Evolutionary conservation across 1,140 invertebrate genomes (phyloP).

Genomic region (Lordiphosa mommai): DNA sequence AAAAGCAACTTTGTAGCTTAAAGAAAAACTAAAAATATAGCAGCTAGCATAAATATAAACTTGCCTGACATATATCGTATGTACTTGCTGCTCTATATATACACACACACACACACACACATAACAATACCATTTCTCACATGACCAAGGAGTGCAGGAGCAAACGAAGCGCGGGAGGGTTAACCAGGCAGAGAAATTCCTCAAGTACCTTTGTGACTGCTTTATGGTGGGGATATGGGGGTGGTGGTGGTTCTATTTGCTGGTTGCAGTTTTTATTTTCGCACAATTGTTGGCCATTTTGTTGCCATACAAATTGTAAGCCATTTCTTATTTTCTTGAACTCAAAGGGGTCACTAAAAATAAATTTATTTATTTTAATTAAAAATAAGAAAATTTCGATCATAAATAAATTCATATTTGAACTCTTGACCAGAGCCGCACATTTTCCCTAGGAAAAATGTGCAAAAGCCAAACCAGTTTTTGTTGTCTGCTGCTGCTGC

Average conservation of each 20-base stretch:
- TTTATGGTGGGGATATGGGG: constrained; percentile 21
- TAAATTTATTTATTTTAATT: constrained; percentile 58
- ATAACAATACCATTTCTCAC: constrained; percentile 50
- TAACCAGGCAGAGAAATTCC: constrained; percentile 65
- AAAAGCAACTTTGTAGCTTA: neutral
- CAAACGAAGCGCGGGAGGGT: constrained; percentile 12
- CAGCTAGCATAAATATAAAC: constrained; percentile 26
- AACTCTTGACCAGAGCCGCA: constrained; percentile 60
- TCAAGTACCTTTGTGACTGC: constrained; percentile 46
- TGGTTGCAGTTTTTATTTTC: constrained; percentile 50
- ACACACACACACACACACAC: constrained; percentile 8
- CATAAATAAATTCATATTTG: constrained; percentile 58
- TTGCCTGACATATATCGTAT: constrained; percentile 11
- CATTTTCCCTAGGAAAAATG: constrained; percentile 45
- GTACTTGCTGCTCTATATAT: neutral
- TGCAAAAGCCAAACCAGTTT: constrained; percentile 45
- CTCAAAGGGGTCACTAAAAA: constrained; percentile 5
- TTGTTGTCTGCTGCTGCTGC: constrained; percentile 2
- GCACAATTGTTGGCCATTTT: constrained; percentile 53
- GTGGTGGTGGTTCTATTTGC: constrained; percentile 2
- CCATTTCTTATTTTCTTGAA: constrained; percentile 32
- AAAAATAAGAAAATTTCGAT: constrained; percentile 27
- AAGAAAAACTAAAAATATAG: constrained; percentile 22
- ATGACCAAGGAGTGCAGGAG: neutral
- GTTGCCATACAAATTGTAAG: constrained; percentile 49